These are phyloP conservation scores for Nomada ferruginata DNA, from an alignment of 2,888 invertebrate genomes.

Conservation along the genomic window DNA sequence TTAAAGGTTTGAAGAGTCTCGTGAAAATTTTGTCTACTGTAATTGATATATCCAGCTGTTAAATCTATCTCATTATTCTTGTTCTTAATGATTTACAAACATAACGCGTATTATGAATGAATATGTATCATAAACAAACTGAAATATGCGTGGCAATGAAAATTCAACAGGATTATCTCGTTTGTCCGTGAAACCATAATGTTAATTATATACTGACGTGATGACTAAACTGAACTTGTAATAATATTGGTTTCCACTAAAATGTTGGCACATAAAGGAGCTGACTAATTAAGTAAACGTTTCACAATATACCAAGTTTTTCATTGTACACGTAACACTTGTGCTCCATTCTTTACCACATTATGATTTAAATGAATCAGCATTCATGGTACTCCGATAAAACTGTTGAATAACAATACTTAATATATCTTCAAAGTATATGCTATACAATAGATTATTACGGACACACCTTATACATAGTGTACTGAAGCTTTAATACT, in stretches of 20 bases:
- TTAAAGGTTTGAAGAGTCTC: not conserved
- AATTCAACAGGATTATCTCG: constrained; percentile 22
- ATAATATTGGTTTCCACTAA: not conserved
- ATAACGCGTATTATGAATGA: not conserved
- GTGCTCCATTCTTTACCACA: too few relatives aligned
- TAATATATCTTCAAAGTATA: too few relatives aligned
- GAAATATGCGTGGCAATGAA: not conserved
- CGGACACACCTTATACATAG: too few relatives aligned
- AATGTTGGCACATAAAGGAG: not conserved
- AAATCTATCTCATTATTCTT: too few relatives aligned
- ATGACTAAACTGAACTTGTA: constrained; percentile 19
- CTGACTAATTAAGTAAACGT: not conserved
- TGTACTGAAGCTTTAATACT: too few relatives aligned
- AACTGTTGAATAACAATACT: too few relatives aligned
- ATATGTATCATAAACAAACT: constrained; percentile 5
- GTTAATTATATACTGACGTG: constrained; percentile 15
- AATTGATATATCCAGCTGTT: too few relatives aligned
- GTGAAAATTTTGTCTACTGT: not conserved
- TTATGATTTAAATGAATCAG: too few relatives aligned
- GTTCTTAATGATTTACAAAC: not conserved
- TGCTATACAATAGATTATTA: too few relatives aligned
- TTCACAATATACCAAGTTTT: not conserved
- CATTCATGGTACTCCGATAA: too few relatives aligned
- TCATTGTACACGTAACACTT: not conserved
- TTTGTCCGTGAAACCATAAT: constrained; percentile 3